These are phyloP conservation scores for Epirrita christyi DNA, from an alignment of 2,888 invertebrate genomes.

Conservation along the genomic window DNA sequence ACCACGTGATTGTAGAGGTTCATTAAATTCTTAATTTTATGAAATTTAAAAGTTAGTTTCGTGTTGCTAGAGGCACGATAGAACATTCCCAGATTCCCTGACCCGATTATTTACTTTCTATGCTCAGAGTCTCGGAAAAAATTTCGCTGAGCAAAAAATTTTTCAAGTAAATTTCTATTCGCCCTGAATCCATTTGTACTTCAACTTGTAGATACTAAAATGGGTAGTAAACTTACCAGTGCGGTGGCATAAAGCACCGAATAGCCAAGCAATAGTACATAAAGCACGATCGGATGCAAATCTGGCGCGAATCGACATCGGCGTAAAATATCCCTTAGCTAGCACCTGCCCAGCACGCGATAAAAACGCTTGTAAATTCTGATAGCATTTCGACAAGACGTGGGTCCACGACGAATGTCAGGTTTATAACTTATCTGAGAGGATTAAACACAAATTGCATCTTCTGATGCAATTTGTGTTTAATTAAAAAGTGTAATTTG, in stretches of 20 bases:
- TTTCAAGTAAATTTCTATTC: no score
- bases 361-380: conserved; percentile 51
- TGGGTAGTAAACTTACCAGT: neutral
- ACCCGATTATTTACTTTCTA: no score
- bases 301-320: conserved; percentile 41
- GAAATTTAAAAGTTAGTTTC: no score
- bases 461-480: conserved; percentile 8
- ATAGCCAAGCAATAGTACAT: conserved; percentile 25
- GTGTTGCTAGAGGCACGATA: no score
- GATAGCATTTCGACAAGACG: conserved; percentile 20
- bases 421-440: conserved; percentile 19
- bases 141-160: no score
- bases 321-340: conserved; percentile 62
- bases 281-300: conserved; percentile 43
- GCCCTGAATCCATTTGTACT: no score
- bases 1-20: conserved; percentile 17
- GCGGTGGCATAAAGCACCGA: conserved; percentile 6
- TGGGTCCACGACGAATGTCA: conserved; percentile 16
- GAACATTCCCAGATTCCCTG: no score
- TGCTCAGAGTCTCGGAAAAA: no score
- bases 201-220: neutral
- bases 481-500: conserved; percentile 7
- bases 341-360: conserved; percentile 39
- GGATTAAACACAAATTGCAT: no score
- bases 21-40: conserved; percentile 1